Conservation (phyloP, 2,888 invertebrate genomes). For the Campaea margaritaria region DNA sequence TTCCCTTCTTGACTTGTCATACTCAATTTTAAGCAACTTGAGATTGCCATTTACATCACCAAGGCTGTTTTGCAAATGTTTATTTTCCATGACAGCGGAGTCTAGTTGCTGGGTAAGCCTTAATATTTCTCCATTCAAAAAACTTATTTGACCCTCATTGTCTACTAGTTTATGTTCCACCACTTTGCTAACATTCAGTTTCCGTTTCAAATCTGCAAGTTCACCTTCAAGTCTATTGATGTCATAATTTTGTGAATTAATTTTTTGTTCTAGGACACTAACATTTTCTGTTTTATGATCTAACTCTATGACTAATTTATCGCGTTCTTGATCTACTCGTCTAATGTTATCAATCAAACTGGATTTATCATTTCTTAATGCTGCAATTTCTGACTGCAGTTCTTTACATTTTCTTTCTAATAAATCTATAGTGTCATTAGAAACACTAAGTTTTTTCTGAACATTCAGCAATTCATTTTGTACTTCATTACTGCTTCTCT, state of each 20-base stretch:
- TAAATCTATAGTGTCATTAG: conserved; percentile 84
- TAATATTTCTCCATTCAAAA: conserved; percentile 86
- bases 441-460: conserved; percentile 87
- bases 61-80: conserved; percentile 90
- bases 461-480: conserved; percentile 87
- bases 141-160: conserved; percentile 82
- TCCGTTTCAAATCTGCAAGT: conserved; percentile 84
- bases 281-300: conserved; percentile 90
- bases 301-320: conserved; percentile 87
- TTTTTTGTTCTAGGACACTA: conserved; percentile 87
- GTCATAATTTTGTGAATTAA: conserved; percentile 85
- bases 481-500: conserved; percentile 88
- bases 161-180: conserved; percentile 80
- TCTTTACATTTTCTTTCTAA: conserved; percentile 86
- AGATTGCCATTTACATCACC: conserved; percentile 87
- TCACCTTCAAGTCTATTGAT: conserved; percentile 83
- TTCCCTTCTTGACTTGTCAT: conserved; percentile 89
- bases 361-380: conserved; percentile 87
- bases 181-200: conserved; percentile 73
- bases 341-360: conserved; percentile 87
- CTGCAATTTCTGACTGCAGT: conserved; percentile 85
- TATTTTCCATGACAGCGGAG: conserved; percentile 87
- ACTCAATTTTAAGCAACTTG: conserved; percentile 87
- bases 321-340: conserved; percentile 89
- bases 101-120: conserved; percentile 85